Percentiles rank a stretch among this genome's conserved stretches.
Conservation (phyloP, 1,140 invertebrate species). For the Aphidius gifuensis region DNA sequence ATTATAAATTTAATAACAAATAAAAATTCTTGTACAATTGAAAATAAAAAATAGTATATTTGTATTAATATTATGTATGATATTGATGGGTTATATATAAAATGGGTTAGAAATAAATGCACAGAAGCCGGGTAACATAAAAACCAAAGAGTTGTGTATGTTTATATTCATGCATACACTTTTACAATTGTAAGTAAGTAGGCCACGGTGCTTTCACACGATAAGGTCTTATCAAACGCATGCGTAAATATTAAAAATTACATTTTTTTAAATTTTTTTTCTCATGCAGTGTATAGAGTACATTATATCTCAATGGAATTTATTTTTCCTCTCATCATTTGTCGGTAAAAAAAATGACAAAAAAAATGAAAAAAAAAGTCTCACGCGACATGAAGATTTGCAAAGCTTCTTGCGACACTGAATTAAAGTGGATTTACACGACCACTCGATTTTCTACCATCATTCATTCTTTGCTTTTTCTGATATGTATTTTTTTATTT, state of each 20-base stretch:
- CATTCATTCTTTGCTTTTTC: conserved; percentile 15
- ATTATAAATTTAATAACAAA: too few relatives aligned
- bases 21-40: too few relatives aligned
- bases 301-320: neutral
- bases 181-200: conserved; percentile 36
- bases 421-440: conserved; percentile 32
- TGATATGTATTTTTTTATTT: conserved; percentile 15
- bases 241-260: conserved; percentile 28
- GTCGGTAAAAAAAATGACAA: neutral
- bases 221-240: conserved; percentile 52
- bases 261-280: neutral
- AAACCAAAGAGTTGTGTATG: neutral
- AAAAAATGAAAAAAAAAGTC: conserved; percentile 10
- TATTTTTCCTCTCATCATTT: neutral
- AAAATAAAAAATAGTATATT: too few relatives aligned
- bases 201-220: conserved; percentile 55
- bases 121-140: too few relatives aligned
- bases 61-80: too few relatives aligned
- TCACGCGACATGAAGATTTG: conserved; percentile 30
- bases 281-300: neutral
- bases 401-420: conserved; percentile 27
- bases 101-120: too few relatives aligned
- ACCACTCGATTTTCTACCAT: conserved; percentile 19
- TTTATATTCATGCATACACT: neutral
- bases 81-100: too few relatives aligned